Percentiles rank a stretch among this genome's conserved stretches.
These are phyloP conservation scores for Meteorus cinctellus DNA, from an alignment of 2,888 invertebrate genomes.

Conservation along the genomic window DNA sequence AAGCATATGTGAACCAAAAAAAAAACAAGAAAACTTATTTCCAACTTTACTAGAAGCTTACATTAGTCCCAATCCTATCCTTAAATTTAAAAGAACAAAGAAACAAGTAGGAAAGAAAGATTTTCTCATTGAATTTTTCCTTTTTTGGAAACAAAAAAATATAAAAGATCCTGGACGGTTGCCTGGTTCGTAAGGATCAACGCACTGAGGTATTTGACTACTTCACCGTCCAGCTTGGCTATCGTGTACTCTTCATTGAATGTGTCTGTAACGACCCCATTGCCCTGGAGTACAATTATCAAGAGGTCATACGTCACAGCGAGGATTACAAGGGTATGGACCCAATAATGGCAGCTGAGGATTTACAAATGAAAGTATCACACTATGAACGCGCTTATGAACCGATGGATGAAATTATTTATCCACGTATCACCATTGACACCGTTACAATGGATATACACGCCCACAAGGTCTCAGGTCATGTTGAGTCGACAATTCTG, in stretches of 20 bases:
- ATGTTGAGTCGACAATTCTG: conserved; percentile 88
- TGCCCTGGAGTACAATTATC: conserved; percentile 83
- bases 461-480: conserved; percentile 83
- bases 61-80: not conserved
- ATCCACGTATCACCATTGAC: conserved; percentile 69
- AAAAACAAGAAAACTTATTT: conserved; percentile 20
- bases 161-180: conserved; percentile 90
- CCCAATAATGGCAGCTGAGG: conserved; percentile 84
- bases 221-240: conserved; percentile 82
- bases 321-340: conserved; percentile 90
- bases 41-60: not conserved
- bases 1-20: conserved; percentile 69
- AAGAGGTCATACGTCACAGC: conserved; percentile 88
- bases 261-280: conserved; percentile 89
- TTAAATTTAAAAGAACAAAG: not conserved
- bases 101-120: not conserved
- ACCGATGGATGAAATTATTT: conserved; percentile 79
- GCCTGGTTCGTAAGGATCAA: conserved; percentile 89
- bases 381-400: conserved; percentile 90
- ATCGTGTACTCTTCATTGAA: conserved; percentile 93
- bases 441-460: conserved; percentile 78
- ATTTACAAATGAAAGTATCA: conserved; percentile 86
- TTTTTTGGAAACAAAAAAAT: not conserved
- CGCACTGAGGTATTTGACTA: conserved; percentile 85
- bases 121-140: conserved; percentile 28